These are phyloP conservation scores for Grammomys surdaster DNA, from an alignment of 2,113 vertebrate genomes.

Conservation along the genomic window DNA sequence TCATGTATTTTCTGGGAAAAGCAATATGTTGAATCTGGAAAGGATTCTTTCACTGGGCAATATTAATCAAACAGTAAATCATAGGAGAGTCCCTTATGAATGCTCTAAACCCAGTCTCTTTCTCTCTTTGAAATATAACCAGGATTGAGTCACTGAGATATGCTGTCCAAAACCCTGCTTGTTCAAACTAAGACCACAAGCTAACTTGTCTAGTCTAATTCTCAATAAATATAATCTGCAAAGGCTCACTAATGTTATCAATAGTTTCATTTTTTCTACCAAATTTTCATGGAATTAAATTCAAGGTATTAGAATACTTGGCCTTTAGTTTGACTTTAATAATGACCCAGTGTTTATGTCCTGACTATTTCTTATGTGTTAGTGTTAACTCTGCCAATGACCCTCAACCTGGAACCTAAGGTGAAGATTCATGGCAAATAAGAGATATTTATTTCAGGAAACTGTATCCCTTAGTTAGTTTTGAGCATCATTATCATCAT, in stretches of 20 bases:
- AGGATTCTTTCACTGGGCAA: constrained; percentile 34
- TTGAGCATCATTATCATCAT: not conserved
- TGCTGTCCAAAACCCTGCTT: not conserved
- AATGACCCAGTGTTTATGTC: not conserved
- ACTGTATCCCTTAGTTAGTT: not conserved
- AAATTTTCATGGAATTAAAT: constrained; percentile 36
- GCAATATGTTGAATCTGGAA: constrained; percentile 60
- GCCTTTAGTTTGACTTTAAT: constrained; percentile 33
- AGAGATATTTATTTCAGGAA: not conserved
- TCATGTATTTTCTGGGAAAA: constrained; percentile 64
- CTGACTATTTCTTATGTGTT: not conserved
- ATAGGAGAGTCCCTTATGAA: constrained; percentile 40
- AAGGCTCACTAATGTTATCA: not conserved
- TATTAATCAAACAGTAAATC: constrained; percentile 70
- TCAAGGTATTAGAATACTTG: constrained; percentile 7
- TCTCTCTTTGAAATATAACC: constrained; percentile 46
- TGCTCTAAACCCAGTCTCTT: constrained; percentile 17
- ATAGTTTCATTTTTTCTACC: constrained; percentile 48
- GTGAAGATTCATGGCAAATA: not conserved
- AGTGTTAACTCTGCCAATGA: not conserved
- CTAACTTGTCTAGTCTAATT: not conserved
- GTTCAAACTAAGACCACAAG: not conserved
- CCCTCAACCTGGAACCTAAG: not conserved
- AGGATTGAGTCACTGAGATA: constrained; percentile 18
- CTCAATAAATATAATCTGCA: too few species aligned